Evolutionary conservation across 2,797 vertebrate genomes (phyloP), one percentile per base, ranked within the genome.

Genomic region (Artibeus jamaicensis): DNA sequence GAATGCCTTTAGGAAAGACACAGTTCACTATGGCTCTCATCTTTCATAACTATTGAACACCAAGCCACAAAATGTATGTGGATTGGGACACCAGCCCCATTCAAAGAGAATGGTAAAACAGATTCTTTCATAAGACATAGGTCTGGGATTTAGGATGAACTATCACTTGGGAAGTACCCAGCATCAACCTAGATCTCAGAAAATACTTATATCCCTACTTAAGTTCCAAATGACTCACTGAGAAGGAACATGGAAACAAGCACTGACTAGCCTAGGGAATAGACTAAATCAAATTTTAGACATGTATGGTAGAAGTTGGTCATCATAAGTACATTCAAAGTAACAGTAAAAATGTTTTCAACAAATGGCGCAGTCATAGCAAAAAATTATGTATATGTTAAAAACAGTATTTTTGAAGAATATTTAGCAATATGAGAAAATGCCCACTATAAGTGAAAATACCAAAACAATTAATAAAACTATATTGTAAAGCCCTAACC

Each of bases 291-390:
- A 94, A 67, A 26, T 68, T 92, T 94, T 62, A 89, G 39, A 59
- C 57, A 76, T 68, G 79, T 86, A 86, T 34, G 22, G 21, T 39
- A 24, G 55, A 89, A 91, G 67, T 21, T 59, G 39, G 32, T 12
- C 39, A 87, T 62, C 12, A 94, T 6, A 74, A 42, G 26, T 57
- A 59, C 55, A 42, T 57, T 78, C n/a, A 77, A 62, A 34, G 21
- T 62, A 86, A 90, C 22, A 89, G 67, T 57, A 77, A 86, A 95
- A 95, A 37, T 42, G 46, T 78, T 55, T 81, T 97, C 32, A 90
- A 86, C n/a, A 83, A 44, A 77, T 78, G 68, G 21, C 24, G 92
- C 1, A 70, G 34, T 5, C 53, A 82, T 37, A 92, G 39, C 59
- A 84, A 74, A 93, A 93, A 53, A 79, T 39, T 84, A 87, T 26